Conservation (phyloP, 2,797 vertebrate genomes). For the Acanthis flammea region DNA sequence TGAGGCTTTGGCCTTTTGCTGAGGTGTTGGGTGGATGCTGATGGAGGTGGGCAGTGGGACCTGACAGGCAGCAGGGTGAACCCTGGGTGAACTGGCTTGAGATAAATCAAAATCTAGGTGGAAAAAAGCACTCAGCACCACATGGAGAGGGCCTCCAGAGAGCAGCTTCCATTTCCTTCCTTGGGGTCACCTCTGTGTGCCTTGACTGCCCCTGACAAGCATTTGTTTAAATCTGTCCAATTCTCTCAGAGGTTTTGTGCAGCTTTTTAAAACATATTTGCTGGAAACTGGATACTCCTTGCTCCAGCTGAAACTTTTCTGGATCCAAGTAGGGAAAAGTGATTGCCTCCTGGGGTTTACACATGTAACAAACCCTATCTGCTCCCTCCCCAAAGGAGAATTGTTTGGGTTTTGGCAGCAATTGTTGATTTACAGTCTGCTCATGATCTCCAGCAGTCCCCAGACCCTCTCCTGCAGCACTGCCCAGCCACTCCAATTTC, state of each 20-base stretch:
- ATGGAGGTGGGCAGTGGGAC: background rate
- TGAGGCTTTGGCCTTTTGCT: background rate
- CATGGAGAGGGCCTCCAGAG: background rate
- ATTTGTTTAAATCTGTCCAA: slow-evolving; percentile 8
- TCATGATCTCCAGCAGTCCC: slow-evolving; percentile 2
- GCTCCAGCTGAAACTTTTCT: slow-evolving; percentile 8
- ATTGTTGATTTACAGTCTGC: slow-evolving; percentile 26
- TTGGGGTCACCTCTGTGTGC: background rate
- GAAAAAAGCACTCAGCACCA: background rate
- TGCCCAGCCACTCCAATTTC: background rate
- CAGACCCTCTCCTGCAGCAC: background rate
- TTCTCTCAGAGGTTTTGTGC: background rate
- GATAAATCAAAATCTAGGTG: background rate
- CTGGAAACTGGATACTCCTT: background rate
- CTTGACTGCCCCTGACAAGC: background rate
- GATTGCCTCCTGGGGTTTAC: background rate
- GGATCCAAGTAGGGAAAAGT: background rate
- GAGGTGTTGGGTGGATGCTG: background rate
- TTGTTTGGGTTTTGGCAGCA: background rate
- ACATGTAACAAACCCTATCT: background rate
- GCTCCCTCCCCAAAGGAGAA: background rate
- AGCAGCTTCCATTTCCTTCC: background rate
- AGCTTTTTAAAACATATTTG: background rate
- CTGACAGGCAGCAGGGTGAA: background rate
- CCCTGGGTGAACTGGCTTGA: background rate